Base-by-base conservation (phyloP, 2,888 invertebrate genomes). In the Megamerina dolium region DNA sequence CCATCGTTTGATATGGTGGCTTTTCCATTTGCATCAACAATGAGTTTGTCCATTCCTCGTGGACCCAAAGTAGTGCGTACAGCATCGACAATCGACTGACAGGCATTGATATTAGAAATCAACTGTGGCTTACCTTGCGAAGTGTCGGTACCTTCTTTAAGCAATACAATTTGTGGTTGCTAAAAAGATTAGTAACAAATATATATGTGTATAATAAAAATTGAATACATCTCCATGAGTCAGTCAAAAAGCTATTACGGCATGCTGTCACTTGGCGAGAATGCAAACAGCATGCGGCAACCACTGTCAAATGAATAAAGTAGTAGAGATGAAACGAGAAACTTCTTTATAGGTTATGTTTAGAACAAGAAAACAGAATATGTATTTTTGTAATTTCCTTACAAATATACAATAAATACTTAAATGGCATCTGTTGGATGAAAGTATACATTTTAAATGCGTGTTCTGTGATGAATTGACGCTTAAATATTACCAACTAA, bases 1-100 rank as follows among this genome's bases (percentile, higher is more conserved):
- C 99, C 99, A 74, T 99, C 99, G 66, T 99, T 99, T 2, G 97
- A 97, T 56, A 99, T 97, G 3, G 95, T 95, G 0, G 95, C 87
- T 66, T 89, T 92, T 45, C 94, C 93, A 53, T 79, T 78, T 49
- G 79, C 78, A 64, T 92, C 88, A 0, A 99, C 95, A 48, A 99
- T 93, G 39, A 99, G 77, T 71, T 99, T 99, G 73, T 99, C 99
- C 95, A 99, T 94, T 52, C 99, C 99, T 20, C 99, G 82, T 5
- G 99, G 99, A 33, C 99, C 99, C 31, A 99, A 77, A 0, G 99
- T 99, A 1, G 99, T 99, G 45, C 96, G 82, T 1, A 80, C 93
- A 29, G 95, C 89, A 76, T 99, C 97, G 2, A 92, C 93, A 23
- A 99, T 87, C 8, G 83, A 77, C 70, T 93, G 91, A 69, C 96